These are phyloP conservation scores for Sylvicola fuscatus DNA, from an alignment of 2,888 invertebrate genomes.

Conservation along the genomic window DNA sequence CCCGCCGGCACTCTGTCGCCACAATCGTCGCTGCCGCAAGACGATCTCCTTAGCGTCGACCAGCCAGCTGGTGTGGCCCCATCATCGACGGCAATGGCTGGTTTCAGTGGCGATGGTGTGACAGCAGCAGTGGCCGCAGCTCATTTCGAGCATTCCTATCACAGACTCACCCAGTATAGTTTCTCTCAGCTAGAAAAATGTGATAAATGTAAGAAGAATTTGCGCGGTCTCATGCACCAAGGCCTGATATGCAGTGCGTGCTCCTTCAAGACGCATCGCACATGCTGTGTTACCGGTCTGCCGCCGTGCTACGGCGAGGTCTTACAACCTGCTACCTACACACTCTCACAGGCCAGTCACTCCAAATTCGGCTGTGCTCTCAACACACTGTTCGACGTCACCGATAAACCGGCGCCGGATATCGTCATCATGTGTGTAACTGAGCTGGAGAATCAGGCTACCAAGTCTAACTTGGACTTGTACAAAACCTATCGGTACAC, in stretches of 20 bases:
- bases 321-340: constrained; percentile 12
- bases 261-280: constrained; percentile 46
- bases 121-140: too few species aligned
- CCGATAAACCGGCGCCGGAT: constrained; percentile 34
- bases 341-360: constrained; percentile 3
- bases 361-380: constrained; percentile 40
- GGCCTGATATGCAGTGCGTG: constrained; percentile 51
- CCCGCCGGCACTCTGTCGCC: too few species aligned
- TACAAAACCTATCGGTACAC: constrained; percentile 35
- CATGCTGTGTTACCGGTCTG: constrained; percentile 42
- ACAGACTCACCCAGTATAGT: constrained; percentile 37
- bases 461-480: constrained; percentile 31
- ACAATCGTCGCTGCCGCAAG: too few species aligned
- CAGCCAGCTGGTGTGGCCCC: too few species aligned
- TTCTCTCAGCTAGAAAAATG: constrained; percentile 46
- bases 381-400: constrained; percentile 36
- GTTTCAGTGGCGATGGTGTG: not conserved
- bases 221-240: constrained; percentile 46
- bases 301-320: constrained; percentile 25
- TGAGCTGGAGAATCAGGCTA: constrained; percentile 37
- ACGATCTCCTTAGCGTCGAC: too few species aligned
- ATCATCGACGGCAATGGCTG: not conserved
- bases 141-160: constrained; percentile 7
- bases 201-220: constrained; percentile 49
- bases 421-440: constrained; percentile 35